Base-by-base conservation (phyloP, 1,140 invertebrate species). In the Sarcophaga peregrina region DNA sequence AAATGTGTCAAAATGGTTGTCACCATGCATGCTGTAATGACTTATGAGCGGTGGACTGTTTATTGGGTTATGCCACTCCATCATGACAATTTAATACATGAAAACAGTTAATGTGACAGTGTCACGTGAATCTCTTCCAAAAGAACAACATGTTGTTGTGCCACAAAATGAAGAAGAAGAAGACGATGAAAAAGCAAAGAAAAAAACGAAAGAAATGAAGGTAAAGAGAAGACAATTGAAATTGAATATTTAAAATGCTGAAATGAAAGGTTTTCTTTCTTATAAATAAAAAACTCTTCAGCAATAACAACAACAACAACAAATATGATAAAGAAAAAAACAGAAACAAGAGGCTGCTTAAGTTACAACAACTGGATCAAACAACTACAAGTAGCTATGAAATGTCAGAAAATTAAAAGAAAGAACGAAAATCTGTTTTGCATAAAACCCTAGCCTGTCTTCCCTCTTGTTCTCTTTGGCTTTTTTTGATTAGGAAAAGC, bases 261-360 rank as follows among this genome's bases (percentile, higher is more conserved):
- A 68, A 68, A 25, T 68, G 62, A 68, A 68, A 68, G 62, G 62
- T 68, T 20, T 68, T 68, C 62, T 25, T 68, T 68, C 62, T n/a
- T n/a, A n/a, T n/a, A n/a, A n/a, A n/a, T n/a, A n/a, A 62, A n/a
- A 52, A 13, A 9, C 50, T 52, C 1, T 52, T 50, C 48, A n/a
- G n/a, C n/a, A n/a, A n/a, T n/a, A n/a, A n/a, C n/a, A n/a, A n/a
- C n/a, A n/a, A n/a, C n/a, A n/a, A n/a, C n/a, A n/a, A n/a, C n/a
- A n/a, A n/a, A n/a, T n/a, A n/a, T n/a, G n/a, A n/a, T n/a, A n/a
- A n/a, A n/a, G 25, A 37, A 37, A 37, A 37, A 37, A 37, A 37
- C 25, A 37, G 4, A 37, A 37, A 37, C 25, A 37, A 37, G 25
- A 37, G 25, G 4, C 25, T 37, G 25, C 25, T 37, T 37, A 37